phyloP scores from a whole-genome alignment of 2,888 invertebrate genomes.

The Calameuta idolon region DNA sequence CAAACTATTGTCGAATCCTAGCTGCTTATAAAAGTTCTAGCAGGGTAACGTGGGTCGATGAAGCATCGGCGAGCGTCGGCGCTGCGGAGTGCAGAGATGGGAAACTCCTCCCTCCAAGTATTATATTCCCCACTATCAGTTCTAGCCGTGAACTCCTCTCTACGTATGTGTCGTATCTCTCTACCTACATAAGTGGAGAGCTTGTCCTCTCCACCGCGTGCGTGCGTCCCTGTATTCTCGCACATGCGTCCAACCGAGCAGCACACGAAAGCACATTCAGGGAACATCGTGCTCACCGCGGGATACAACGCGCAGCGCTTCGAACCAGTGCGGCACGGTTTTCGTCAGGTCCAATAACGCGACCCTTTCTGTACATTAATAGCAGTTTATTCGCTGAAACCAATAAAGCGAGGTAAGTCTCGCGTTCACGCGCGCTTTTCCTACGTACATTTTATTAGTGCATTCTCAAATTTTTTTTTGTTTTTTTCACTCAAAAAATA shows the following conservation, averaged over 20 bases:
- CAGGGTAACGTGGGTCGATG: constrained; percentile 49
- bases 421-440: neutral
- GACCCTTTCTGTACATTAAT: neutral
- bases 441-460: neutral
- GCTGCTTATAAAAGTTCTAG: neutral
- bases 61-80: constrained; percentile 59
- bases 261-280: constrained; percentile 21
- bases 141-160: constrained; percentile 11
- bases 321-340: constrained; percentile 45
- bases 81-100: constrained; percentile 35
- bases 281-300: constrained; percentile 40
- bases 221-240: constrained; percentile 18
- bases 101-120: neutral
- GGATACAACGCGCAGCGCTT: constrained; percentile 51
- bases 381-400: neutral
- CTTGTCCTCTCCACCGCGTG: constrained; percentile 3
- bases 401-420: neutral
- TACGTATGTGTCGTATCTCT: neutral
- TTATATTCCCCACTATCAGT: constrained; percentile 20
- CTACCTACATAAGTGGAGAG: neutral
- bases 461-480: neutral
- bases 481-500: neutral
- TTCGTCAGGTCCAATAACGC: neutral
- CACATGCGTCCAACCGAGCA: neutral
- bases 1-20: neutral